phyloP scores from a whole-genome alignment of 92 coral and sea anemone genomes.

The Scolanthus callimorphus region DNA sequence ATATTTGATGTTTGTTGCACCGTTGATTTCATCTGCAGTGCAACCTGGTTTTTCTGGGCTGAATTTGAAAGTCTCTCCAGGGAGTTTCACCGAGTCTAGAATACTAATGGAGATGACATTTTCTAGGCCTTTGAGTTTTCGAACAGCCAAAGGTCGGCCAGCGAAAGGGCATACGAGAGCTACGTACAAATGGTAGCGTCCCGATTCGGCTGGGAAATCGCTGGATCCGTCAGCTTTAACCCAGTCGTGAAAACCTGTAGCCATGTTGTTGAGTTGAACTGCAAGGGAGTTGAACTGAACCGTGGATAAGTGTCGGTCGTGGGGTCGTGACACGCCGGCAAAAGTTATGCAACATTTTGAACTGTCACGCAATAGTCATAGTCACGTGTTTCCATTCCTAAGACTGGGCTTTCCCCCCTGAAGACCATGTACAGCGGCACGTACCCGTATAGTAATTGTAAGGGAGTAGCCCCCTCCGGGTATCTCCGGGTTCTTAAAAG shows the following conservation, averaged over 20 bases:
- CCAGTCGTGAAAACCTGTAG: conserved; percentile 10
- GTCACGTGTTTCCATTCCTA: too few relatives aligned
- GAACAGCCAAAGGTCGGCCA: conserved; percentile 47
- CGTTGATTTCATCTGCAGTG: conserved; percentile 65
- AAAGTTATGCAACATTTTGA: too few relatives aligned
- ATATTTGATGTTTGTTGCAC: conserved; percentile 60
- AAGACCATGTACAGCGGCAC: too few relatives aligned
- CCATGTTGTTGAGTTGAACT: not conserved
- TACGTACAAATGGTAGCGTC: conserved; percentile 71
- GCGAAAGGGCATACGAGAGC: conserved; percentile 82
- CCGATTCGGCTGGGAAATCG: conserved; percentile 61
- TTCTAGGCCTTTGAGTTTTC: conserved; percentile 85
- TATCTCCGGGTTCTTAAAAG: too few relatives aligned
- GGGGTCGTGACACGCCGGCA: too few relatives aligned
- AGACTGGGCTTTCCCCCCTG: too few relatives aligned
- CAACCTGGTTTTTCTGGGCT: conserved; percentile 66
- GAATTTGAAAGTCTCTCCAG: conserved; percentile 56
- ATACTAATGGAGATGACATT: conserved; percentile 48
- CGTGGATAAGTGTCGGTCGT: too few relatives aligned
- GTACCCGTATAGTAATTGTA: too few relatives aligned
- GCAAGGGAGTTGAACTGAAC: too few relatives aligned
- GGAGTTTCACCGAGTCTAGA: conserved; percentile 57
- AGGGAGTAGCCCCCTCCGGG: too few relatives aligned
- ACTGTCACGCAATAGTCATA: too few relatives aligned
- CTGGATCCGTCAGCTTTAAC: conserved; percentile 71